phyloP scores from a whole-genome alignment of 2,113 vertebrate species.

The Ammodramus savannarum region DNA sequence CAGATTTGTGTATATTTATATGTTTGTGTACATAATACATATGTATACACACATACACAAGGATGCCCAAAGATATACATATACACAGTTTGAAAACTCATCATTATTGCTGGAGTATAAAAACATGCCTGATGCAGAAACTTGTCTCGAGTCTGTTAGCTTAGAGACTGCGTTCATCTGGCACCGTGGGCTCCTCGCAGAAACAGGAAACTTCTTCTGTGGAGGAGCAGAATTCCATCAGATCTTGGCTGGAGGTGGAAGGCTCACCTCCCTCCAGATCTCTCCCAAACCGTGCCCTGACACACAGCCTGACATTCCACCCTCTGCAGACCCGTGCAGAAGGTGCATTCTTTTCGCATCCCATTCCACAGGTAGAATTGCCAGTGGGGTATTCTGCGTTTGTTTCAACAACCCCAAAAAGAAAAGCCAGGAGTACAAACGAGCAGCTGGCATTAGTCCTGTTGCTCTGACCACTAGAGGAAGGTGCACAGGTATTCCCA shows the following conservation, averaged over 20 bases:
- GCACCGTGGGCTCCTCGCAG: neutral
- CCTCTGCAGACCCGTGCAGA: neutral
- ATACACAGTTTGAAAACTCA: conserved; percentile 62
- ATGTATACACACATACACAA: conserved; percentile 67
- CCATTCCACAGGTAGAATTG: neutral
- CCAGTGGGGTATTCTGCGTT: fast-evolving
- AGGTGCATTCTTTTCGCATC: neutral
- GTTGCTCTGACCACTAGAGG: fast-evolving
- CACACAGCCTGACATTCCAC: neutral
- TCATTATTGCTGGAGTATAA: conserved; percentile 64
- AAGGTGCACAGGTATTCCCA: neutral
- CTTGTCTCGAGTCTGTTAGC: conserved; percentile 59
- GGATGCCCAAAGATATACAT: conserved; percentile 65
- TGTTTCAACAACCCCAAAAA: neutral
- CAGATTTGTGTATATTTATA: conserved; percentile 68
- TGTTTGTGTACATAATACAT: conserved; percentile 63
- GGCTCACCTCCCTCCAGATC: neutral
- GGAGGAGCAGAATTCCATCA: neutral
- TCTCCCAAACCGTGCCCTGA: neutral
- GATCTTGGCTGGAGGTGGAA: neutral
- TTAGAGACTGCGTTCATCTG: conserved; percentile 22
- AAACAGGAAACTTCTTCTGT: neutral
- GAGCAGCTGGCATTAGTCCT: neutral
- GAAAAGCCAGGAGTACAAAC: neutral
- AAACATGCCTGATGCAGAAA: conserved; percentile 62